These are phyloP conservation scores for Drosophila melanica DNA, from an alignment of 1,140 invertebrate genomes.

Conservation along the genomic window DNA sequence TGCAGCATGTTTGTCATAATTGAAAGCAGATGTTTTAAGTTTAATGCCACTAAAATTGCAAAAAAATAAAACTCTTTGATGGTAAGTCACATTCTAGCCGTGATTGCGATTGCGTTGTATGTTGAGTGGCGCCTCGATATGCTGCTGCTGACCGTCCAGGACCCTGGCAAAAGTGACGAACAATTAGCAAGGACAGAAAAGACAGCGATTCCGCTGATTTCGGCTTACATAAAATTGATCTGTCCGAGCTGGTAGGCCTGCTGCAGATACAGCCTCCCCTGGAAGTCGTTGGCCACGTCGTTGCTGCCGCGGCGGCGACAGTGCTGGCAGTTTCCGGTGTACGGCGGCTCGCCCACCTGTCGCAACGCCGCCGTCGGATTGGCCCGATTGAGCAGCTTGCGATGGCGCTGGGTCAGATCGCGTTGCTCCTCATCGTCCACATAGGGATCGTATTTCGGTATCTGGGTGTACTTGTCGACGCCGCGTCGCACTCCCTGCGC, in stretches of 20 bases:
- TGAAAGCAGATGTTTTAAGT: conserved; percentile 45
- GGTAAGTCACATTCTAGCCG: background rate
- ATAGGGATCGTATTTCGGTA: conserved; percentile 30
- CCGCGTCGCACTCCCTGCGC: conserved; percentile 21
- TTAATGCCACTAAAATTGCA: conserved; percentile 24
- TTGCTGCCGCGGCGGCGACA: conserved; percentile 32
- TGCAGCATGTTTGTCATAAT: conserved; percentile 44
- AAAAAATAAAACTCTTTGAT: background rate
- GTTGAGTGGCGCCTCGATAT: background rate
- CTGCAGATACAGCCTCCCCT: conserved; percentile 22
- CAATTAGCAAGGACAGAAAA: background rate
- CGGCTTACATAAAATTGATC: conserved; percentile 15
- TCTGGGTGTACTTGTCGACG: conserved; percentile 42
- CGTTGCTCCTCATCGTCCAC: conserved; percentile 1
- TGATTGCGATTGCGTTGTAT: conserved; percentile 13
- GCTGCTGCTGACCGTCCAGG: conserved; percentile 2
- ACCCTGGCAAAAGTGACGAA: background rate
- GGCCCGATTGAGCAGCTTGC: background rate
- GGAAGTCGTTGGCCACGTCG: conserved; percentile 20
- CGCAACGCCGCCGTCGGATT: background rate
- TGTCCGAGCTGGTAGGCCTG: conserved; percentile 7
- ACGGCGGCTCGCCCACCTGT: conserved; percentile 18
- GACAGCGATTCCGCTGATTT: too few species aligned
- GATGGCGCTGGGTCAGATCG: background rate
- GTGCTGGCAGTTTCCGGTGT: conserved; percentile 19